Conservation (phyloP, 2,888 invertebrate species). For the Tiphia femorata region DNA sequence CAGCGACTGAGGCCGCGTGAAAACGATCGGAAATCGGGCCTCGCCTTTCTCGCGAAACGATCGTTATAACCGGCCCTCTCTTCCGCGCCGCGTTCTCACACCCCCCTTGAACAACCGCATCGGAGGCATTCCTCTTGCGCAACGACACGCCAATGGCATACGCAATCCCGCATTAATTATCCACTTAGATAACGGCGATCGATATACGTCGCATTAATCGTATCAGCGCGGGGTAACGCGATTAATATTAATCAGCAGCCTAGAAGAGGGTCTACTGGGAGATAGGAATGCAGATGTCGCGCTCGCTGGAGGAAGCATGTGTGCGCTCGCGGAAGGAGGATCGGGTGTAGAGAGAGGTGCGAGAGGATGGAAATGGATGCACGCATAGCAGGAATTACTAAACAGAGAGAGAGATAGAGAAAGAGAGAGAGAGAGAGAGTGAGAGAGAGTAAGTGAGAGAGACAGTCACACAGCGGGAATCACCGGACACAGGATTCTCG, state of each 20-base stretch:
- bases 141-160: conserved; percentile 33
- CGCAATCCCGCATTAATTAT: conserved; percentile 49
- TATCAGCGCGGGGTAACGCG: conserved; percentile 46
- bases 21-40: no score
- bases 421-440: conserved; percentile 35
- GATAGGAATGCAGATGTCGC: conserved; percentile 19
- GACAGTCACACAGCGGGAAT: no score
- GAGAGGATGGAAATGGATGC: conserved; percentile 30
- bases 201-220: conserved; percentile 53
- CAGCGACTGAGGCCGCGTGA: no score
- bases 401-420: conserved; percentile 43
- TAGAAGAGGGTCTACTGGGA: conserved; percentile 39
- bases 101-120: background rate
- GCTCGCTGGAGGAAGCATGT: no score
- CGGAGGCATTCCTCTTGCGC: conserved; percentile 17
- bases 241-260: conserved; percentile 55
- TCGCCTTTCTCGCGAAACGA: no score
- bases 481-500: no score
- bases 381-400: conserved; percentile 55
- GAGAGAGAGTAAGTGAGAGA: conserved; percentile 22
- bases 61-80: no score
- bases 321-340: no score
- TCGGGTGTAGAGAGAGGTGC: conserved; percentile 29
- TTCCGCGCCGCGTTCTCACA: background rate
- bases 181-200: conserved; percentile 52